Evolutionary conservation across 1,140 invertebrate genomes (phyloP), one percentile per base, ranked within the genome.

Genomic region (Drosophila watanabei): DNA sequence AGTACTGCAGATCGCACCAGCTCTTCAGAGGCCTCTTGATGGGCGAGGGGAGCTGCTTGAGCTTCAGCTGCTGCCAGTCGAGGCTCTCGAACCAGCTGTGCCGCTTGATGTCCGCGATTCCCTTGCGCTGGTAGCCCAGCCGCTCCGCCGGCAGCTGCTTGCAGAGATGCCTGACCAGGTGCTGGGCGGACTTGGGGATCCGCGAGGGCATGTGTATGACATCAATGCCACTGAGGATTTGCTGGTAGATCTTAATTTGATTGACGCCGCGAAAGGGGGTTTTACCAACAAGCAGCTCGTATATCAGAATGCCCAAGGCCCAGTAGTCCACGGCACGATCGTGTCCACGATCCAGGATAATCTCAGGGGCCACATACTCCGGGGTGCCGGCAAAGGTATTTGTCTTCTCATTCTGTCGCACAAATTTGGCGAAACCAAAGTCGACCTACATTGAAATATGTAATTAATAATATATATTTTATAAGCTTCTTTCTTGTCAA

Each of bases 351-450:
- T 97, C 98, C n/a, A 98, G 94, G 51, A 99, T 98, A 52, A 99
- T 97, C 95, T 99, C 98, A 0, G 98, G 98, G 5, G 98, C 97
- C 13, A 97, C 96, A 80, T 98, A 98, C 56, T 93, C 92, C 0
- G 97, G 97, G 4, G 98, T 99, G 3, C 99, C 99, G 83, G 98
- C 99, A 94, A 99, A 99, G 4, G 99, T 99, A 96, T 98, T 99
- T 0, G 99, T 99, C 94, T 98, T 98, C 46, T 95, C 94, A 68
- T 96, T 95, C 4, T 94, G 93, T 4, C 95, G 95, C 46, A 99
- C 94, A 76, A 96, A 95, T 94, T 99, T 99, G 10, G 98, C 98
- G 93, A 99, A 99, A n/a, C 98, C 98, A 94, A 99, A 99, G 94
- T 99, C 99, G 30, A 99, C 98, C 20, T 16, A 39, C 6, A 37